phyloP scores from a whole-genome alignment of 2,113 vertebrate species.

The Labeo catla region DNA sequence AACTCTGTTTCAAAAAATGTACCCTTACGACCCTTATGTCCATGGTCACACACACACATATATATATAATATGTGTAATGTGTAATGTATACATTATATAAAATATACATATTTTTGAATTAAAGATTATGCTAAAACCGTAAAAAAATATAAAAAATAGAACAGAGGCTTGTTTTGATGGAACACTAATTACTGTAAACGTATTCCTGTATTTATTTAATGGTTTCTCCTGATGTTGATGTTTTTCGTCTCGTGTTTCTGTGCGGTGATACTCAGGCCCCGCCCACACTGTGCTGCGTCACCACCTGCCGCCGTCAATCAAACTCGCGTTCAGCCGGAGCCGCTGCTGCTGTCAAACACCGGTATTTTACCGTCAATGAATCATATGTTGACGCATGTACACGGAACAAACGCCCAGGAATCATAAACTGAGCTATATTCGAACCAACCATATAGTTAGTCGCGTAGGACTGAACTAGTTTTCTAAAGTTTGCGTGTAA shows the following conservation, averaged over 20 bases:
- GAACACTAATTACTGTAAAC: neutral
- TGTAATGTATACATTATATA: too few species aligned
- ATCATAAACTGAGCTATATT: neutral
- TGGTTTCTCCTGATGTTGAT: neutral
- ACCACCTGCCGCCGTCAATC: constrained; percentile 25
- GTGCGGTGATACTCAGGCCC: neutral
- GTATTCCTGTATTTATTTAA: neutral
- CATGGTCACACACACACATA: too few species aligned
- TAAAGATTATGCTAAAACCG: too few species aligned
- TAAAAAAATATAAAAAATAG: too few species aligned
- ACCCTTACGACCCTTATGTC: too few species aligned
- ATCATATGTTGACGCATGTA: neutral
- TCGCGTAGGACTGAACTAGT: neutral
- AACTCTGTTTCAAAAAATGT: too few species aligned
- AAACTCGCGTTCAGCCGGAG: neutral
- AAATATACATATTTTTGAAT: too few species aligned
- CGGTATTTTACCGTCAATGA: neutral
- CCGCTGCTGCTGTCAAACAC: neutral
- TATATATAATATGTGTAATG: too few species aligned
- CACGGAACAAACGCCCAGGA: neutral
- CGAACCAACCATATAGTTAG: neutral
- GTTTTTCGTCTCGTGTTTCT: neutral
- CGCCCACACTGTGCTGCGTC: neutral
- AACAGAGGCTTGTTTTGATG: neutral
- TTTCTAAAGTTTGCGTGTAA: neutral